Evolutionary conservation across 2,888 invertebrate genomes (phyloP).

Genomic region (Drosophila quinaria): DNA sequence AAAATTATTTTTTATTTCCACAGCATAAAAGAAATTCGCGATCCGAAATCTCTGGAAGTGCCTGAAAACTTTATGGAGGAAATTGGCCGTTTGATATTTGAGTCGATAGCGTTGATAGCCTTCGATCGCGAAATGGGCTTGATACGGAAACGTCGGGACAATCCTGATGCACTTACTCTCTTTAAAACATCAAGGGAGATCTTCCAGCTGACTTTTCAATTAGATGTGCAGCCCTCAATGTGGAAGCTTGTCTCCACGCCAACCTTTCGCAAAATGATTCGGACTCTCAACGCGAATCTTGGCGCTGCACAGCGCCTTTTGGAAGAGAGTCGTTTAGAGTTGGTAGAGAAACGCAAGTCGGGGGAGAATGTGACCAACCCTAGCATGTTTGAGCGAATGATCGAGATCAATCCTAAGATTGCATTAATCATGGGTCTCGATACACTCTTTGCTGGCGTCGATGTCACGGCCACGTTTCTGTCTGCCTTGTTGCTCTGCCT

Average conservation of each 20-base stretch:
- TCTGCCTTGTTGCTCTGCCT: conserved; percentile 88
- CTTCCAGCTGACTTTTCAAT: conserved; percentile 51
- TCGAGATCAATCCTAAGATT: conserved; percentile 86
- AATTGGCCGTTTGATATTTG: conserved; percentile 87
- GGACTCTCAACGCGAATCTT: conserved; percentile 55
- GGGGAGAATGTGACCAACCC: conserved; percentile 65
- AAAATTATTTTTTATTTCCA: not conserved
- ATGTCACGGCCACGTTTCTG: conserved; percentile 86
- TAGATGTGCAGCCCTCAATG: conserved; percentile 82
- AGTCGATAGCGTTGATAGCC: conserved; percentile 86
- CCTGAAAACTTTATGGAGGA: conserved; percentile 86
- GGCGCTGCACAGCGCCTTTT: conserved; percentile 78
- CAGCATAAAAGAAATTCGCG: conserved; percentile 81
- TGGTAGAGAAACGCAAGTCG: conserved; percentile 39
- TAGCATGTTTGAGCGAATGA: conserved; percentile 87
- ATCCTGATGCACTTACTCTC: conserved; percentile 65
- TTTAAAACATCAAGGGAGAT: conserved; percentile 52
- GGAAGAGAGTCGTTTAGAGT: conserved; percentile 70
- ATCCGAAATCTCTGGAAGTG: conserved; percentile 78
- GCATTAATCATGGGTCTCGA: conserved; percentile 88
- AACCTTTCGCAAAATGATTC: conserved; percentile 71
- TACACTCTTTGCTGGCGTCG: conserved; percentile 88
- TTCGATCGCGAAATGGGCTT: conserved; percentile 83
- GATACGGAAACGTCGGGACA: conserved; percentile 63
- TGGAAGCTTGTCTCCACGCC: conserved; percentile 82